Evolutionary conservation across 2,113 vertebrate genomes (phyloP).

Genomic region (Caranx melampygus): DNA sequence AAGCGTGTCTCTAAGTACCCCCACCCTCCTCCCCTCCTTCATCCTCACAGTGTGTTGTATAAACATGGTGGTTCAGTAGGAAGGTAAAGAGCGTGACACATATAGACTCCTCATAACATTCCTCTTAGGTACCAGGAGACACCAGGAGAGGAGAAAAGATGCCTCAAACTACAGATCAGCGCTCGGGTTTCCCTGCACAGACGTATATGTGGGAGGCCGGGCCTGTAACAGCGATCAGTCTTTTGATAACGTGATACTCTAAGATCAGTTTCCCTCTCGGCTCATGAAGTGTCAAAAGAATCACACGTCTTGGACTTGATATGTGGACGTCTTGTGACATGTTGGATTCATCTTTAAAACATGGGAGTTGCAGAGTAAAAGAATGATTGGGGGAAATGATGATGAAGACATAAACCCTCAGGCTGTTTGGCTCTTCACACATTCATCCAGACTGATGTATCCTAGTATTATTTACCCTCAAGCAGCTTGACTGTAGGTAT

Average conservation of each 20-base stretch:
- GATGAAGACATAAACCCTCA: not conserved
- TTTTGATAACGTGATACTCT: constrained; percentile 1
- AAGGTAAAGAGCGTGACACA: constrained; percentile 63
- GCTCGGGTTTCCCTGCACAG: constrained; percentile 4
- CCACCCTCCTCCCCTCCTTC: constrained; percentile 17
- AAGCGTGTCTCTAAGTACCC: constrained; percentile 60
- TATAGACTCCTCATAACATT: constrained; percentile 58
- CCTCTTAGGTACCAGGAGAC: constrained; percentile 64
- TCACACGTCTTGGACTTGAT: no score
- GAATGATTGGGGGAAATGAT: not conserved
- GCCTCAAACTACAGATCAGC: constrained; percentile 6
- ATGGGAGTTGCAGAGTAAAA: not conserved
- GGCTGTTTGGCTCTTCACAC: not conserved
- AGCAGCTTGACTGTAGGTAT: no score
- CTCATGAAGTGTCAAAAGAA: not conserved
- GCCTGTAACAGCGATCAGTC: not conserved
- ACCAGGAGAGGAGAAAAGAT: constrained; percentile 32
- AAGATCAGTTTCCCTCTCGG: not conserved
- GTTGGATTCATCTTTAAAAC: not conserved
- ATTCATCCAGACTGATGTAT: not conserved
- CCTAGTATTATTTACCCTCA: no score
- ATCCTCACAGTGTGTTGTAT: constrained; percentile 48
- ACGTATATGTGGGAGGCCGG: not conserved
- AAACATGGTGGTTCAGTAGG: constrained; percentile 52
- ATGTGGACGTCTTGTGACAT: not conserved